Conservation (phyloP, 2,888 invertebrate species). For the Drosophila sordidapex region DNA sequence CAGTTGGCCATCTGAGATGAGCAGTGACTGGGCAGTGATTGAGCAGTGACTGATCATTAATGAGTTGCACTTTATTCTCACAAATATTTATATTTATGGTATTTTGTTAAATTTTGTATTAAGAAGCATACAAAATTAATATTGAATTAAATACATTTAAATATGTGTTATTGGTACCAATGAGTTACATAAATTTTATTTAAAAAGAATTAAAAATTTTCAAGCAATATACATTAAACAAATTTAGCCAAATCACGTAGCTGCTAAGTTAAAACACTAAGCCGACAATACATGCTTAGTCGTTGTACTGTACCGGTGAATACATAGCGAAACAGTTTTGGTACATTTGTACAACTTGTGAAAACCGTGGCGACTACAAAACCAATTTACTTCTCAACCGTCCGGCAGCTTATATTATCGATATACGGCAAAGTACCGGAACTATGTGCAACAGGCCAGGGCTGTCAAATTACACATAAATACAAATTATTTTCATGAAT, state of each 20-base stretch:
- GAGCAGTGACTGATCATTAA: neutral
- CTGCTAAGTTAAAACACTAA: neutral
- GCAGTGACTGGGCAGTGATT: neutral
- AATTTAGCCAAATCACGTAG: neutral
- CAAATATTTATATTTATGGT: neutral
- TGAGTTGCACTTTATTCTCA: neutral
- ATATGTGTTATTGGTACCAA: too few species aligned
- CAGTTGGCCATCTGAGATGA: slow-evolving; percentile 1
- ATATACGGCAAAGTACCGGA: slow-evolving; percentile 2
- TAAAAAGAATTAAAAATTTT: too few species aligned
- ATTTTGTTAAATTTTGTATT: neutral
- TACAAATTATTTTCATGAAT: neutral
- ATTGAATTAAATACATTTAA: too few species aligned
- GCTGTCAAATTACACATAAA: slow-evolving; percentile 8
- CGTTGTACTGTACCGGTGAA: neutral
- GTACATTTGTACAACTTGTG: neutral
- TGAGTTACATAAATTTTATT: too few species aligned
- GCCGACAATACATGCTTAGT: too few species aligned
- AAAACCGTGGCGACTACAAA: neutral
- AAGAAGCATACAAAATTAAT: too few species aligned
- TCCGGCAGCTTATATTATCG: slow-evolving; percentile 23
- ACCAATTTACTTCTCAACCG: neutral
- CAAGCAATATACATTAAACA: neutral
- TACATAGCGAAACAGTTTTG: neutral
- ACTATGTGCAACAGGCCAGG: neutral